Conservation (phyloP, 2,113 vertebrate species). For the Aldabrachelys gigantea region DNA sequence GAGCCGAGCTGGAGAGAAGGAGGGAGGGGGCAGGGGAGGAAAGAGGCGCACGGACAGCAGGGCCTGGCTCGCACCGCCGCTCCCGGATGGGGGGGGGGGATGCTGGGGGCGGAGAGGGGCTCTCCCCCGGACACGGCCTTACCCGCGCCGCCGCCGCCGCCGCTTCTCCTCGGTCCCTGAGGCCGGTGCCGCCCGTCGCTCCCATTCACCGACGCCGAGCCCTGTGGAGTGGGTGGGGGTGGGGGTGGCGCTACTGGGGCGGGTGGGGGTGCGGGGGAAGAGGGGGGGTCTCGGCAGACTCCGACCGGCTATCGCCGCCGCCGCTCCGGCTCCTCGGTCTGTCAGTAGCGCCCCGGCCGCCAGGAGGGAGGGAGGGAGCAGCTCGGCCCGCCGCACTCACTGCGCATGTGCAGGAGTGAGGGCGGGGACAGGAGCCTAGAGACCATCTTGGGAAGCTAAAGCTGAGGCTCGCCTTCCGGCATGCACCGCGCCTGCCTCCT, state of each 20-base stretch:
- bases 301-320: constrained; percentile 50
- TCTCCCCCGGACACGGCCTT: constrained; percentile 51
- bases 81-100: background rate
- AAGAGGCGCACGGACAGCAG: constrained; percentile 57
- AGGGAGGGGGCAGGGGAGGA: constrained; percentile 49
- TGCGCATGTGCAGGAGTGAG: constrained; percentile 44
- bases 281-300: constrained; percentile 41
- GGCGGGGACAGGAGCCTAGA: background rate
- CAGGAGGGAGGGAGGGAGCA: constrained; percentile 36
- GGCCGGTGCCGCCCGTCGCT: constrained; percentile 74
- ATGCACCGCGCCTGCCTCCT: constrained; percentile 6
- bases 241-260: constrained; percentile 39
- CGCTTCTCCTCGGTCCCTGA: constrained; percentile 16
- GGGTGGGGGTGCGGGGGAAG: constrained; percentile 51
- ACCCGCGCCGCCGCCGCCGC: constrained; percentile 52
- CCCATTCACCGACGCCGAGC: constrained; percentile 68
- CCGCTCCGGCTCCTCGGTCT: constrained; percentile 63
- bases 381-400: constrained; percentile 25
- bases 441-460: constrained; percentile 53
- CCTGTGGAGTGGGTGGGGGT: constrained; percentile 21
- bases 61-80: constrained; percentile 30
- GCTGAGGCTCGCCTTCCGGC: constrained; percentile 24
- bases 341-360: constrained; percentile 64
- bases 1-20: constrained; percentile 75
- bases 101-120: background rate